phyloP scores from a whole-genome alignment of 2,888 invertebrate genomes.

The Sipha maydis region DNA sequence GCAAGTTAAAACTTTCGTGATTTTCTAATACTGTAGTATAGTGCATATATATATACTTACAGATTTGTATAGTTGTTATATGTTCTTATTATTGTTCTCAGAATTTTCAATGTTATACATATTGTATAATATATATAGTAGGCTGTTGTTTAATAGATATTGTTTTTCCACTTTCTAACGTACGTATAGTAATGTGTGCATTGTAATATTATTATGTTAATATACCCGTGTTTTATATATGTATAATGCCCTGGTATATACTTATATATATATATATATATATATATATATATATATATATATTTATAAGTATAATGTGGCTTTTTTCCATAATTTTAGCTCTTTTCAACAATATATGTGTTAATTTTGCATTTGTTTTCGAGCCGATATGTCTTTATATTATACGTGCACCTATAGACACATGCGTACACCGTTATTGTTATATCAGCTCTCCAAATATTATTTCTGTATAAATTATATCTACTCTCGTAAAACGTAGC shows the following conservation, averaged over 20 bases:
- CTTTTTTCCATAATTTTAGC: background rate
- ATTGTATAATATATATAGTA: background rate
- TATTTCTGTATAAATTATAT: background rate
- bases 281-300: background rate
- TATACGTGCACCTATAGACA: background rate
- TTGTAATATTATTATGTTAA: constrained; percentile 32
- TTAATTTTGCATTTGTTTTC: constrained; percentile 13
- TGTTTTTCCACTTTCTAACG: constrained; percentile 29
- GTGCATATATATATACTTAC: background rate
- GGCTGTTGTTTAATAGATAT: constrained; percentile 3
- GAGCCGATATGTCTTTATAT: background rate
- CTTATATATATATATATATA: background rate
- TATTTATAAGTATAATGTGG: background rate
- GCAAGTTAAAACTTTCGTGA: background rate
- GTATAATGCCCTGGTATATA: background rate
- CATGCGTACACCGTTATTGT: background rate
- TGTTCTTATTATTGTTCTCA: no score
- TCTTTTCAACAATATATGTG: background rate
- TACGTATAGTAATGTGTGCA: background rate
- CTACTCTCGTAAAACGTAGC: background rate
- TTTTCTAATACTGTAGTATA: background rate
- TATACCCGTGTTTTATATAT: background rate
- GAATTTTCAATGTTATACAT: background rate
- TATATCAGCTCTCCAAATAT: background rate
- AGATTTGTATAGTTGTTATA: background rate